Conservation (phyloP, 1,140 invertebrate species). For the Tetramorium parvispinum region DNA sequence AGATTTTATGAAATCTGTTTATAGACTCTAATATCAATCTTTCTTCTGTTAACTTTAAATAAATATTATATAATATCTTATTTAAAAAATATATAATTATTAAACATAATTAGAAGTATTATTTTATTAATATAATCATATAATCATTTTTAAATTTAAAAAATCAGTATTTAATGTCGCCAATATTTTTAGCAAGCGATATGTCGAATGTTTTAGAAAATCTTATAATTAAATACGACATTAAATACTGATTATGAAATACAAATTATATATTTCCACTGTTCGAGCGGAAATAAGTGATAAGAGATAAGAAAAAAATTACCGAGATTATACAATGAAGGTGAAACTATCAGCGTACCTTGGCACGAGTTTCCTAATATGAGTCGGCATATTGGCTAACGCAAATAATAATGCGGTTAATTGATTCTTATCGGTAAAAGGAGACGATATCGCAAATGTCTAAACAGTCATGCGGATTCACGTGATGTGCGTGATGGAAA, state of each 20-base stretch:
- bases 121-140: neutral
- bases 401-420: neutral
- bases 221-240: too few relatives aligned
- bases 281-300: neutral
- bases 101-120: neutral
- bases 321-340: neutral
- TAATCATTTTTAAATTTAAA: too few relatives aligned
- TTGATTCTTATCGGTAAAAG: conserved; percentile 51
- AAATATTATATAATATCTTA: neutral
- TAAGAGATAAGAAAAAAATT: neutral
- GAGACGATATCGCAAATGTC: conserved; percentile 34
- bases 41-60: neutral
- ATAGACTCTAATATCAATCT: neutral
- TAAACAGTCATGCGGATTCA: conserved; percentile 27
- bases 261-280: neutral
- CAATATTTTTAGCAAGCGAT: neutral
- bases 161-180: neutral
- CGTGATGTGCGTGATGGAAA: conserved; percentile 80
- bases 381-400: neutral
- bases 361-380: neutral
- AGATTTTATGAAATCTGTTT: neutral
- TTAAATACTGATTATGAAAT: too few relatives aligned
- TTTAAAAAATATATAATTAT: neutral
- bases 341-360: neutral
- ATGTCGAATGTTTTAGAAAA: neutral